Evolutionary conservation across 30 jellyfish, hydroid and myxozoan genomes (phyloP), one percentile per base, ranked within the genome.

Genomic region (Pelagia noctiluca): DNA sequence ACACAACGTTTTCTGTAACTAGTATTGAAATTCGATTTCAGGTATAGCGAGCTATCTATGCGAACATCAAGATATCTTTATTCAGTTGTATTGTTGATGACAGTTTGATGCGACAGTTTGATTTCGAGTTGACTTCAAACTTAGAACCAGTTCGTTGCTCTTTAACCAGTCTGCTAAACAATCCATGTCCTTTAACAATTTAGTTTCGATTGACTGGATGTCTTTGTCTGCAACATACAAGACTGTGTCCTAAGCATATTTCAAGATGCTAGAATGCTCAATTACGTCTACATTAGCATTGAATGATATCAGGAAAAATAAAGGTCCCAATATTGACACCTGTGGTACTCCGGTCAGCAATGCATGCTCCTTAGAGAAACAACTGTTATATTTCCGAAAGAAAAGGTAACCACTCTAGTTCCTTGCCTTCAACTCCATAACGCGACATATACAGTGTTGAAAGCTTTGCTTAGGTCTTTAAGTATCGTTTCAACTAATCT

Each of bases 341-440:
- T n/a, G n/a, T n/a, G n/a, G n/a, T n/a, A n/a, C n/a, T n/a, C n/a
- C n/a, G n/a, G n/a, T 49, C 80, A 75, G 52, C 86, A 75, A 50
- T 75, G 76, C 49, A 26, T 75, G 46, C 54, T 75, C 80, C 76
- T 46, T 29, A 21, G 86, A 47, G 50, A 75, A 50, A 25, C 86
- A 75, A 75, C 76, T 50, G 83, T 71, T 75, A 46, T 24, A 75
- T 46, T 75, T 31, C 50, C 52, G 52, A 79, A 50, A 46, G 75
- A 75, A 75, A 46, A 75, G 86, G 80, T 50, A 75, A 75, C 50
- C 86, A 50, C 76, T 75, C 50, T 75, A 75, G 75, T 75, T 75
- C 76, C 80, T 75, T 75, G 75, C 79, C 86, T 75, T 75, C 25
- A 75, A 75, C 86, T 75, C 86, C 86, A 47, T 75, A 75, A 42